phyloP scores from a whole-genome alignment of 2,797 vertebrate genomes.

The Spheniscus humboldti region DNA sequence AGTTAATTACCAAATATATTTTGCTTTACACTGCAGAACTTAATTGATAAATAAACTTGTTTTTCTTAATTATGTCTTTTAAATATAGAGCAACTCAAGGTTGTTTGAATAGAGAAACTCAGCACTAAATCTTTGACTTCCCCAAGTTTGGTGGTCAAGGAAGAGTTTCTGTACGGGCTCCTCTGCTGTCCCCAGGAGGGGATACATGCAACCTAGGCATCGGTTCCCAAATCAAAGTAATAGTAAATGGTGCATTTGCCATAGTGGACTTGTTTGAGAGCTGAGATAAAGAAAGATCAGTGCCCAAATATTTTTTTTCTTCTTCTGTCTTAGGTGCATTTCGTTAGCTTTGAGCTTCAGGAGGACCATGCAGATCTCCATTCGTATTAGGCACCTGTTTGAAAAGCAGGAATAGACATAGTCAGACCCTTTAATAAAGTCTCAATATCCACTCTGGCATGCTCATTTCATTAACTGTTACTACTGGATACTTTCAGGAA shows the following conservation, averaged over 20 bases:
- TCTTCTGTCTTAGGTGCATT: background rate
- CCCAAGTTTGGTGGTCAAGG: background rate
- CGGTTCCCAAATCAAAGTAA: background rate
- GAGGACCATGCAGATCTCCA: background rate
- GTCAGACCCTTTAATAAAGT: background rate
- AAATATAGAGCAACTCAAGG: background rate
- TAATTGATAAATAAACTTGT: background rate
- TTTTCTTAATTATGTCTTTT: background rate
- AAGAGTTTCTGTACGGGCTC: background rate
- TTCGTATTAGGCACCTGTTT: background rate
- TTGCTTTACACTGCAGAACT: background rate
- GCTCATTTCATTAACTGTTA: background rate
- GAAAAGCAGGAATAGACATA: background rate
- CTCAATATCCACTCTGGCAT: background rate
- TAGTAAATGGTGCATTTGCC: background rate
- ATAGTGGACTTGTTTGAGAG: background rate
- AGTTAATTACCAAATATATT: background rate
- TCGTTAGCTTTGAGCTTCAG: background rate
- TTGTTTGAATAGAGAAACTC: background rate
- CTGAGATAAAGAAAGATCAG: background rate
- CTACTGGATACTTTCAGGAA: background rate
- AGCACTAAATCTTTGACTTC: background rate
- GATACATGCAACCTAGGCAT: fast-evolving
- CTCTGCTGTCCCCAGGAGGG: background rate
- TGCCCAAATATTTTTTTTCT: background rate